A percentile compares a stretch with the other conserved stretches of the same genome.
Conservation (phyloP, 1,140 invertebrate species). For the Prorops nasuta region DNA sequence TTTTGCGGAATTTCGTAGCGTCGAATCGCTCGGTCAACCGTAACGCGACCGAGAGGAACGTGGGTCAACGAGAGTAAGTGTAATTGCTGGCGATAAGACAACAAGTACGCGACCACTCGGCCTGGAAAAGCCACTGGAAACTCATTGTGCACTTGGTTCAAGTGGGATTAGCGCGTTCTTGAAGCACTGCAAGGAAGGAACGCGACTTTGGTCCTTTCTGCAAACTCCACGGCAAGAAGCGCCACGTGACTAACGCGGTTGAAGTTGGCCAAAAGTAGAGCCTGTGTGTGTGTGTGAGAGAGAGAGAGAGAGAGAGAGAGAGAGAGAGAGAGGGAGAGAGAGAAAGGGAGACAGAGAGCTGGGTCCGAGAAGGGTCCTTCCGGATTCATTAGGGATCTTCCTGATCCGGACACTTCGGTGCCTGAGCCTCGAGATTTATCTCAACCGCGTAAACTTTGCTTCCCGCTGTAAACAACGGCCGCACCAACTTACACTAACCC, state of each 20-base stretch:
- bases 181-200: not conserved
- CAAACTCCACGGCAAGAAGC: no score
- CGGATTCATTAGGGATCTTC: slow-evolving; percentile 45
- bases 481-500: slow-evolving; percentile 19
- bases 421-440: slow-evolving; percentile 27
- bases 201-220: not conserved
- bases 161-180: not conserved
- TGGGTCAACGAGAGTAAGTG: slow-evolving; percentile 26
- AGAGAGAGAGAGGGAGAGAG: no score
- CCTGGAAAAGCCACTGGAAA: not conserved
- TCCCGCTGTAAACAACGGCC: slow-evolving; percentile 25
- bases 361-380: no score
- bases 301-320: no score
- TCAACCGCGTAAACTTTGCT: slow-evolving; percentile 32
- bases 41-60: slow-evolving; percentile 37
- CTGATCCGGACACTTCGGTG: slow-evolving; percentile 24
- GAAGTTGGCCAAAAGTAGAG: no score
- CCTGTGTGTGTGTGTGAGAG: no score
- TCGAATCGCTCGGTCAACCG: slow-evolving; percentile 49
- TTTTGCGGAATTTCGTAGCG: no score
- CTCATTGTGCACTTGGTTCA: not conserved
- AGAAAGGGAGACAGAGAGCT: no score
- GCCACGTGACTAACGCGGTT: no score
- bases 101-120: no score
- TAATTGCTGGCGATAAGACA: no score